Percentiles rank a stretch among this genome's conserved stretches.
Evolutionary conservation across 2,113 vertebrate species (phyloP).

Genomic region (Glaucidium brasilianum): DNA sequence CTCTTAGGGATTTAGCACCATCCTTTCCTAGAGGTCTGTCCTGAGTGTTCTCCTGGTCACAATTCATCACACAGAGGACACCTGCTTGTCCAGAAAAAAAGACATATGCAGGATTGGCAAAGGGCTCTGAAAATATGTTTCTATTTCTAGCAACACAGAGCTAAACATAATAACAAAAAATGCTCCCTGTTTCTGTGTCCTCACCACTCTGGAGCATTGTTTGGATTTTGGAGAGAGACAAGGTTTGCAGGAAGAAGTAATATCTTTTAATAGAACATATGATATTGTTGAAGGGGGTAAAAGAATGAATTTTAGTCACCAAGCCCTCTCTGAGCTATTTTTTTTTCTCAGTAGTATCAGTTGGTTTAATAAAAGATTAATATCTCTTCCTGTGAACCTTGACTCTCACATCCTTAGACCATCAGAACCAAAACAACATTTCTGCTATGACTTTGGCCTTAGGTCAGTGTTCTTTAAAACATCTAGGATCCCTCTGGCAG

Average conservation of each 20-base stretch:
- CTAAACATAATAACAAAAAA: background rate
- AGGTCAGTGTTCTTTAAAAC: background rate
- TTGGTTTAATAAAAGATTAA: constrained; percentile 49
- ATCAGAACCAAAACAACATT: background rate
- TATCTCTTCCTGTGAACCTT: constrained; percentile 4
- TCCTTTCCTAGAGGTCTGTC: background rate
- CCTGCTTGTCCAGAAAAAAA: background rate
- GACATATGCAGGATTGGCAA: background rate
- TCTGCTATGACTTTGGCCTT: constrained; percentile 25
- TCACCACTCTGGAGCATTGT: background rate
- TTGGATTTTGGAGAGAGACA: background rate
- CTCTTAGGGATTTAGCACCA: background rate
- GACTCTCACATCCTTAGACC: background rate
- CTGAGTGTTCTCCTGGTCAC: background rate
- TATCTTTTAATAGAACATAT: background rate
- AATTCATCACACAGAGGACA: background rate
- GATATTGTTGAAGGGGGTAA: background rate
- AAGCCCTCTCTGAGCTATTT: background rate
- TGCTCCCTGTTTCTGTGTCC: background rate
- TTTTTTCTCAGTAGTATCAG: background rate
- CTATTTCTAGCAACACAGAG: background rate
- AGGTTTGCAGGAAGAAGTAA: background rate
- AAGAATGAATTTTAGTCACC: background rate
- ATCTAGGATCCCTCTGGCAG: background rate
- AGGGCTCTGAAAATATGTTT: background rate